Percentiles rank a stretch among this genome's conserved stretches.
These are phyloP conservation scores for Raja brachyura DNA, from an alignment of 2,113 vertebrate genomes.

Conservation along the genomic window DNA sequence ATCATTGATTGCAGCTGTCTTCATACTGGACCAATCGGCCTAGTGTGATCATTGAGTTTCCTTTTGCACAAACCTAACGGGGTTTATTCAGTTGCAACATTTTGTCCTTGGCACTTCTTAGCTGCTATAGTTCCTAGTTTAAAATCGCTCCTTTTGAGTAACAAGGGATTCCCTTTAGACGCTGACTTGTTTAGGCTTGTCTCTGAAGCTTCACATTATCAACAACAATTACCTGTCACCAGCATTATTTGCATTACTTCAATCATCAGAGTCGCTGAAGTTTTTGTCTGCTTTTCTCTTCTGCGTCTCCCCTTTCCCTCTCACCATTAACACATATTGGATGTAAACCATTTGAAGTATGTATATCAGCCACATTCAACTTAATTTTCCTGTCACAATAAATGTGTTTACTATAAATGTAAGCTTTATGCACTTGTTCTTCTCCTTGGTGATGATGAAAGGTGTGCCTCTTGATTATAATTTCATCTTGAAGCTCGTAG, in stretches of 20 bases:
- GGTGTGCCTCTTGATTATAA: not conserved
- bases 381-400: not conserved
- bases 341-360: not conserved
- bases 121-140: too few species aligned
- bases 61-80: too few species aligned
- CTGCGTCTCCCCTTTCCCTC: not conserved
- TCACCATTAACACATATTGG: not conserved
- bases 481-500: not conserved
- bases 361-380: not conserved
- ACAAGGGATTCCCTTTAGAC: too few species aligned
- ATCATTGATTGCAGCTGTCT: too few species aligned
- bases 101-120: too few species aligned
- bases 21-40: too few species aligned
- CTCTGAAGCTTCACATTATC: too few species aligned
- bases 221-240: not conserved
- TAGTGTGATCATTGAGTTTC: too few species aligned
- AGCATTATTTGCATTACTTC: not conserved
- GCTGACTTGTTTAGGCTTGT: too few species aligned
- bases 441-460: not conserved
- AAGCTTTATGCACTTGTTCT: not conserved
- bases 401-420: not conserved
- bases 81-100: too few species aligned
- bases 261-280: not conserved
- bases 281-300: not conserved
- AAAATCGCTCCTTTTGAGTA: too few species aligned